These are phyloP conservation scores for Nasonovia ribisnigri DNA, from an alignment of 2,888 invertebrate species.

Conservation along the genomic window DNA sequence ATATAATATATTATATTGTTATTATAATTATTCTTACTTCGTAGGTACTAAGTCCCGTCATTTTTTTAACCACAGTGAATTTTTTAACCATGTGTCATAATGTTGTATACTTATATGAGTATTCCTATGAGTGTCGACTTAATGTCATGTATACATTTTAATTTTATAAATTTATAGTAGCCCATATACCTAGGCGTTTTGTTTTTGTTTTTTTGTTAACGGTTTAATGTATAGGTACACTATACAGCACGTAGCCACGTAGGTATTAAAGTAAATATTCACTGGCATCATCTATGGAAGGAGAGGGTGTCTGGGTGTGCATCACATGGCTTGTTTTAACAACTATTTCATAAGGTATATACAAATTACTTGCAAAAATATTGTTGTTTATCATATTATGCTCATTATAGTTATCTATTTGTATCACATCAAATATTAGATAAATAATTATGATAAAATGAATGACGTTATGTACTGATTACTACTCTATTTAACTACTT, in stretches of 20 bases:
- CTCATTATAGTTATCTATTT: neutral
- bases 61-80: neutral
- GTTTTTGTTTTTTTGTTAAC: neutral
- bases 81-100: neutral
- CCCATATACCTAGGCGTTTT: too few species aligned
- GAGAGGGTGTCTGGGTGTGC: neutral
- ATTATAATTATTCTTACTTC: neutral
- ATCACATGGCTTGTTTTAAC: neutral
- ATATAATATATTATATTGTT: neutral
- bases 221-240: too few species aligned
- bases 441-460: neutral
- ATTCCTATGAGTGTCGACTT: neutral
- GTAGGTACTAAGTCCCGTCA: neutral
- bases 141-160: neutral
- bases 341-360: neutral
- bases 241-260: neutral
- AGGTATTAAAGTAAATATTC: neutral
- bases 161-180: neutral
- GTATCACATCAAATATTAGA: neutral
- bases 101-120: too few species aligned
- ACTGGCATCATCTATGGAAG: neutral
- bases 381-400: neutral
- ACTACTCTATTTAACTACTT: neutral
- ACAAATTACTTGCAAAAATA: neutral
- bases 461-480: neutral